Conservation (phyloP, 2,113 vertebrate species). For the Poeciliopsis prolifica region DNA sequence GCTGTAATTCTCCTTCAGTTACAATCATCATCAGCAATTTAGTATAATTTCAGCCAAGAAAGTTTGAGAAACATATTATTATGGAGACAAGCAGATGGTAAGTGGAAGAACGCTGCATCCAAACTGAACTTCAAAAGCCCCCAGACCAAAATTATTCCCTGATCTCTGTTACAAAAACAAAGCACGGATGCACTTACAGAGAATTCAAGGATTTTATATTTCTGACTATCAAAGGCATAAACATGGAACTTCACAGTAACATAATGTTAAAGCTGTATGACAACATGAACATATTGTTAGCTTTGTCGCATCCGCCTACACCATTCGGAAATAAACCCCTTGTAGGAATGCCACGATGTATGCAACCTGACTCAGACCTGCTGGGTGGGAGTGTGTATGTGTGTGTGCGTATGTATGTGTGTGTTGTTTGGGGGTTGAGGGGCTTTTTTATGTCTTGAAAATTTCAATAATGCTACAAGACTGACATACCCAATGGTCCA, state of each 20-base stretch:
- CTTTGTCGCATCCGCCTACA: conserved; percentile 62
- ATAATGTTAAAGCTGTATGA: conserved; percentile 41
- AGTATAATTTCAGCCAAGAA: neutral
- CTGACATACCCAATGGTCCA: neutral
- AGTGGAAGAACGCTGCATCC: neutral
- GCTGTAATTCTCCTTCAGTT: too few species aligned
- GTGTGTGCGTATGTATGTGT: too few species aligned
- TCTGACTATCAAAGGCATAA: conserved; percentile 6
- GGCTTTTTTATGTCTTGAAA: neutral
- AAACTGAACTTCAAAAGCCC: neutral
- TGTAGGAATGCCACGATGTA: conserved; percentile 7
- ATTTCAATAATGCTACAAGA: neutral
- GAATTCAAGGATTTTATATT: conserved; percentile 21
- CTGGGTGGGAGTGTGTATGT: too few species aligned
- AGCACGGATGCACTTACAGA: conserved; percentile 20
- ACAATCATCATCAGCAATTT: neutral
- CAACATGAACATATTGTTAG: conserved; percentile 45
- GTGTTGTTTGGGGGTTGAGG: too few species aligned
- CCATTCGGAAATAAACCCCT: conserved; percentile 12
- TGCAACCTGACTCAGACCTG: neutral
- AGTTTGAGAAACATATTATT: neutral
- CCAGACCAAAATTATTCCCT: neutral
- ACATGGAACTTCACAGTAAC: conserved; percentile 3
- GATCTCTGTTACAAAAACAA: neutral
- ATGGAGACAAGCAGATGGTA: neutral